phyloP scores from a whole-genome alignment of 2,888 invertebrate species.

The Napeogenes sylphis region DNA sequence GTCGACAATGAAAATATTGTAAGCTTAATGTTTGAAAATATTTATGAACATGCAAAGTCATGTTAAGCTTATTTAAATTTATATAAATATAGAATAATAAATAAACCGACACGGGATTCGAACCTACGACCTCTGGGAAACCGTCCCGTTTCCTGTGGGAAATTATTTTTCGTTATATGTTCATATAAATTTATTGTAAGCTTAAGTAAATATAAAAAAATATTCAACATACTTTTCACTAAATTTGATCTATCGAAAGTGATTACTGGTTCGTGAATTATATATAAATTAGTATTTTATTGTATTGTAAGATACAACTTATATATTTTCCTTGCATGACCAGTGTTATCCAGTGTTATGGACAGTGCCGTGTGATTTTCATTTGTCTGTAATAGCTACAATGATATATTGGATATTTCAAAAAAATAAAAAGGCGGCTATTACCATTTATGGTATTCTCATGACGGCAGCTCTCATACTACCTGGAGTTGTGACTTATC shows the following conservation, averaged over 20 bases:
- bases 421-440: slow-evolving; percentile 23
- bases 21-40: slow-evolving; percentile 14
- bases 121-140: too few species aligned
- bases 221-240: too few species aligned
- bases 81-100: too few species aligned
- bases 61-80: too few species aligned
- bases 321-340: slow-evolving; percentile 12
- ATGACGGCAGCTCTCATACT: slow-evolving; percentile 21
- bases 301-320: background rate
- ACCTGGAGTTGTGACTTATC: slow-evolving; percentile 26
- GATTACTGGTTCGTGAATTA: too few species aligned
- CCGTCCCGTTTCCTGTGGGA: too few species aligned
- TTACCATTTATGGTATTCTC: slow-evolving; percentile 22
- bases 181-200: too few species aligned
- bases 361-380: slow-evolving; percentile 42
- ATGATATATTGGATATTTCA: slow-evolving; percentile 35
- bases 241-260: too few species aligned
- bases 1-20: slow-evolving; percentile 32
- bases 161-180: too few species aligned
- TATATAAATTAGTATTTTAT: too few species aligned
- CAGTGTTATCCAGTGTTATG: slow-evolving; percentile 40
- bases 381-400: slow-evolving; percentile 34
- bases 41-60: background rate
- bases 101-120: too few species aligned
- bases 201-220: too few species aligned